phyloP scores from a whole-genome alignment of 2,888 invertebrate species.

The Hydropsyche betteni region DNA sequence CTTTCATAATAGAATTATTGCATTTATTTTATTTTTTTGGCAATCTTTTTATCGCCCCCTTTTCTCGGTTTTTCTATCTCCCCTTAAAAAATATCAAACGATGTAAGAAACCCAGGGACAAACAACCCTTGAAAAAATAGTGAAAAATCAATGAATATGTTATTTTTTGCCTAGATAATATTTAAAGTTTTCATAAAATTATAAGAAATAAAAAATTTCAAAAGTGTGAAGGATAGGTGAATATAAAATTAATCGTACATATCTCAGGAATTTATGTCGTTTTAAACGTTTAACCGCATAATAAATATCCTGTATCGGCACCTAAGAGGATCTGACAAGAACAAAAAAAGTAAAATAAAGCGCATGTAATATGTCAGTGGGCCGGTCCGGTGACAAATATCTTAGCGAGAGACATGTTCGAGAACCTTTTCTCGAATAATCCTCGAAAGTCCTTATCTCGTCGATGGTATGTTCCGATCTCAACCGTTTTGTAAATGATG shows the following conservation, averaged over 20 bases:
- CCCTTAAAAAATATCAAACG: slow-evolving; percentile 16
- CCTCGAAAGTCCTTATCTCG: slow-evolving; percentile 23
- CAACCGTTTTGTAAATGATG: slow-evolving; percentile 33
- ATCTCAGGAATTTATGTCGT: slow-evolving; percentile 19
- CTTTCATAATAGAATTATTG: slow-evolving; percentile 20
- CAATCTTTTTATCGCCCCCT: slow-evolving; percentile 11
- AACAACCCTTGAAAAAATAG: slow-evolving; percentile 33
- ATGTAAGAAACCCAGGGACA: not conserved
- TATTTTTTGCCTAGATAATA: not conserved
- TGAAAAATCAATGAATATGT: slow-evolving; percentile 28
- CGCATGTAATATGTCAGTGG: slow-evolving; percentile 38
- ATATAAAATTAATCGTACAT: not conserved
- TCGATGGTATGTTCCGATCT: slow-evolving; percentile 30
- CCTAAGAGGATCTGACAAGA: slow-evolving; percentile 7
- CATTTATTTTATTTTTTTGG: not conserved
- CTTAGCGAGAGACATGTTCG: slow-evolving; percentile 6
- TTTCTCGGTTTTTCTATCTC: slow-evolving; percentile 13
- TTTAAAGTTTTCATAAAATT: no score
- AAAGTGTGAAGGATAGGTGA: not conserved
- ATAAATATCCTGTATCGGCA: slow-evolving; percentile 32
- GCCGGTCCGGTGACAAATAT: slow-evolving; percentile 36
- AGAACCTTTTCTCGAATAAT: slow-evolving; percentile 19
- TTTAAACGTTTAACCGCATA: slow-evolving; percentile 10
- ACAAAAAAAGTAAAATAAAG: not conserved
- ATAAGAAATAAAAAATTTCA: not conserved